Percentiles rank a stretch among this genome's conserved stretches.
Evolutionary conservation across 2,113 vertebrate genomes (phyloP).

Genomic region (Perognathus longimembris): DNA sequence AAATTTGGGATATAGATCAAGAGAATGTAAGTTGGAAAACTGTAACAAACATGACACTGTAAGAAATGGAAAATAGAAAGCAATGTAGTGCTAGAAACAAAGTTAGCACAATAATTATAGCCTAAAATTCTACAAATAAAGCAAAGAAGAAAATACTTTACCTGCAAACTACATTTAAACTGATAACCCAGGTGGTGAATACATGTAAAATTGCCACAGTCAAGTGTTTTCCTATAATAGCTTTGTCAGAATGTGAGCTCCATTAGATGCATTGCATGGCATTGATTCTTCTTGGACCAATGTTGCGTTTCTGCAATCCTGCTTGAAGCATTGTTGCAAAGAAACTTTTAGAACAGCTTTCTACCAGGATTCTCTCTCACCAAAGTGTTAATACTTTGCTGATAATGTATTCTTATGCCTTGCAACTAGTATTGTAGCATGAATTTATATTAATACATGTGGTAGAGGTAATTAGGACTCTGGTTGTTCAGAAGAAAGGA

Average conservation of each 20-base stretch:
- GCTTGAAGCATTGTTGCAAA: neutral
- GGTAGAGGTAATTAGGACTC: neutral
- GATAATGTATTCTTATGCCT: neutral
- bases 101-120: neutral
- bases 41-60: neutral
- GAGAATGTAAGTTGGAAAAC: neutral
- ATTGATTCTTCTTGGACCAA: neutral
- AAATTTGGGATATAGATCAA: neutral
- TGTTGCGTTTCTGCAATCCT: neutral
- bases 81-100: neutral
- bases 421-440: neutral
- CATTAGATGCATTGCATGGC: neutral
- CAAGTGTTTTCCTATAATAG: neutral
- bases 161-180: neutral
- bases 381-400: neutral
- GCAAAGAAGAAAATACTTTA: neutral
- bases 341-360: neutral
- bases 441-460: constrained; percentile 9
- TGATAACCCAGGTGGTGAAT: neutral
- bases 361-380: neutral
- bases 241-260: neutral
- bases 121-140: neutral
- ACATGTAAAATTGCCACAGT: neutral
- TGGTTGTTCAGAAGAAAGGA: neutral
- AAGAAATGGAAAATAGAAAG: neutral